phyloP scores from a whole-genome alignment of 2,113 vertebrate species.

The Diadophis punctatus region DNA sequence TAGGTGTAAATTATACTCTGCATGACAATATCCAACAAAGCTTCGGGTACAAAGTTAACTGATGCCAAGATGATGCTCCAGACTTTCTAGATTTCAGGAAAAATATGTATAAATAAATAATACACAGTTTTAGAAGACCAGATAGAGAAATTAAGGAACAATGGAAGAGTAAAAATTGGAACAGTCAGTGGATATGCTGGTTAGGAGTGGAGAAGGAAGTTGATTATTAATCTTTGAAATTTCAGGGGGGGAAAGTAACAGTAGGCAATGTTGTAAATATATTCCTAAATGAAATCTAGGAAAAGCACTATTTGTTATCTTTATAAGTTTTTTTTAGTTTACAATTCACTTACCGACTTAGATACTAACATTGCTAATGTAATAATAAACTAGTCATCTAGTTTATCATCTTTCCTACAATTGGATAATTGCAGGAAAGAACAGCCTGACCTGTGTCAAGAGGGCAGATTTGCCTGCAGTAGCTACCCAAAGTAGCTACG shows the following conservation, averaged over 20 bases:
- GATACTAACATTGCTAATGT: background rate
- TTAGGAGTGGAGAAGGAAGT: background rate
- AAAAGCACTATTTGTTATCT: background rate
- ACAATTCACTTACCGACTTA: background rate
- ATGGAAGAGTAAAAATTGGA: background rate
- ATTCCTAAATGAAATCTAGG: background rate
- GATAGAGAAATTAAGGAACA: background rate
- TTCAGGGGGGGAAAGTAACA: background rate
- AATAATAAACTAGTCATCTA: background rate
- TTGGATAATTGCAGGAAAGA: background rate
- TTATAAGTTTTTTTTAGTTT: background rate
- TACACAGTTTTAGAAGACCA: constrained; percentile 17
- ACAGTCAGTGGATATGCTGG: no score
- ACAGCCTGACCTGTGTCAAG: background rate
- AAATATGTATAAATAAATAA: constrained; percentile 26
- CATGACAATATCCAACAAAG: constrained; percentile 47
- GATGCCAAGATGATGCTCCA: background rate
- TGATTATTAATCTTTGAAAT: constrained; percentile 1
- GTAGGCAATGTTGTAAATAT: background rate
- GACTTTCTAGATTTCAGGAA: background rate
- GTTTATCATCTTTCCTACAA: background rate
- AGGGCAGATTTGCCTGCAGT: background rate
- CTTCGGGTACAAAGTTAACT: background rate
- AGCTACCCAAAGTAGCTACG: background rate
- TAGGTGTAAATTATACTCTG: constrained; percentile 74